These are phyloP conservation scores for Ibidorhyncha struthersii DNA, from an alignment of 2,113 vertebrate species.

Conservation along the genomic window DNA sequence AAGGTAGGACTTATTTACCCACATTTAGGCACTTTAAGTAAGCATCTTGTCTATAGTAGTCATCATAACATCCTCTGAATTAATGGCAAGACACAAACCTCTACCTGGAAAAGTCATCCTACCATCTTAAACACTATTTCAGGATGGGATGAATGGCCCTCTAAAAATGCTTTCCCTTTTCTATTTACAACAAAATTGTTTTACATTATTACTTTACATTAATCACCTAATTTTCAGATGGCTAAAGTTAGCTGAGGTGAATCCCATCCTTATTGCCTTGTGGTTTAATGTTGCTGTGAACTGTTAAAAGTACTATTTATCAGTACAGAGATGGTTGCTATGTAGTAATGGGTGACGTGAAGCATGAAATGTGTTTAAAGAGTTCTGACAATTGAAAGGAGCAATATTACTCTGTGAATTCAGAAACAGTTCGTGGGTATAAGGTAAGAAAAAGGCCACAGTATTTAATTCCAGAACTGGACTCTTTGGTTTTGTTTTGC, in stretches of 20 bases:
- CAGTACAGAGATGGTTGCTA: background rate
- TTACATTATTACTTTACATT: background rate
- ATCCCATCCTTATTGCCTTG: background rate
- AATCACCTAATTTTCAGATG: background rate
- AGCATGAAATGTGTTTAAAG: conserved; percentile 43
- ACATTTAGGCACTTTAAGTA: too few species aligned
- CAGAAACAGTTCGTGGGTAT: background rate
- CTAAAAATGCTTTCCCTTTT: background rate
- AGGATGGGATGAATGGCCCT: background rate
- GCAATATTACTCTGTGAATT: background rate
- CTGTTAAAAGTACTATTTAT: conserved; percentile 20
- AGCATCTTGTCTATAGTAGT: too few species aligned
- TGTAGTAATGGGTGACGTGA: background rate
- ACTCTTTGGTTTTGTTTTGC: too few species aligned
- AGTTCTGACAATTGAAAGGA: conserved; percentile 23
- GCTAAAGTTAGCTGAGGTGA: background rate
- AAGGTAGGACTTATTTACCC: too few species aligned
- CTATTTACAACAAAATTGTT: background rate
- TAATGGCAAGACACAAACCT: rapidly evolving
- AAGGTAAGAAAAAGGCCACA: background rate
- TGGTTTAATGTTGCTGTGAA: conserved; percentile 7
- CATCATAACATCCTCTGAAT: background rate
- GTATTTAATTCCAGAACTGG: background rate
- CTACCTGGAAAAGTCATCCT: background rate
- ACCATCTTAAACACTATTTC: background rate